These are phyloP conservation scores for Nephila pilipes DNA, from an alignment of 1,140 invertebrate species.

Conservation along the genomic window DNA sequence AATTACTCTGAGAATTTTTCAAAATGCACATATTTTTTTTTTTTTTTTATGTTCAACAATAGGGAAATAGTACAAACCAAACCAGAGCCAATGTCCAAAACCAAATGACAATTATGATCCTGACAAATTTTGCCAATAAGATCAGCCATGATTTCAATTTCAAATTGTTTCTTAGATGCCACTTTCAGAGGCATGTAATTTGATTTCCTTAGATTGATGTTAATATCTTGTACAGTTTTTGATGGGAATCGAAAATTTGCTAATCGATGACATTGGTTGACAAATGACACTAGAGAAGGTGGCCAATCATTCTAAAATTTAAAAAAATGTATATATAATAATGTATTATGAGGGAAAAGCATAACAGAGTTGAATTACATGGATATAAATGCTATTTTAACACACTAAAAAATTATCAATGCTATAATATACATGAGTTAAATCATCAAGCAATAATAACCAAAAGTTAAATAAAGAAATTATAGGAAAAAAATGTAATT, in stretches of 20 bases:
- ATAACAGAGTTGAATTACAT: no score
- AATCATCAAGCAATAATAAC: no score
- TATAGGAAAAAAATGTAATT: no score
- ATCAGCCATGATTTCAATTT: constrained; percentile 9
- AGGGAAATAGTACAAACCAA: background rate
- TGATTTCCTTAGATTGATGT: background rate
- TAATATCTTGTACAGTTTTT: background rate
- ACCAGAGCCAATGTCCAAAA: constrained; percentile 38
- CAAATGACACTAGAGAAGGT: background rate
- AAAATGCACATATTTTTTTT: no score
- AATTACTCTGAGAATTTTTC: no score
- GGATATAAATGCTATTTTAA: no score
- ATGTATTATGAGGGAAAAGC: no score
- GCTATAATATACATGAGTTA: no score
- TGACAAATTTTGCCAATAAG: constrained; percentile 6
- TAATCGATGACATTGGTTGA: background rate
- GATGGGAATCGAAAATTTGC: constrained; percentile 33
- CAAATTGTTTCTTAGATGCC: constrained; percentile 12
- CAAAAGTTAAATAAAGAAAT: no score
- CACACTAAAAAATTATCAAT: no score
- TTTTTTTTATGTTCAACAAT: no score
- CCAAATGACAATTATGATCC: background rate
- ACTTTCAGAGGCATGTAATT: constrained; percentile 2
- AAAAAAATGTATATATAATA: no score
- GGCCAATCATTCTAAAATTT: background rate